Base-by-base conservation (phyloP, 2,888 invertebrate species). In the Masnerella sp. region DNA sequence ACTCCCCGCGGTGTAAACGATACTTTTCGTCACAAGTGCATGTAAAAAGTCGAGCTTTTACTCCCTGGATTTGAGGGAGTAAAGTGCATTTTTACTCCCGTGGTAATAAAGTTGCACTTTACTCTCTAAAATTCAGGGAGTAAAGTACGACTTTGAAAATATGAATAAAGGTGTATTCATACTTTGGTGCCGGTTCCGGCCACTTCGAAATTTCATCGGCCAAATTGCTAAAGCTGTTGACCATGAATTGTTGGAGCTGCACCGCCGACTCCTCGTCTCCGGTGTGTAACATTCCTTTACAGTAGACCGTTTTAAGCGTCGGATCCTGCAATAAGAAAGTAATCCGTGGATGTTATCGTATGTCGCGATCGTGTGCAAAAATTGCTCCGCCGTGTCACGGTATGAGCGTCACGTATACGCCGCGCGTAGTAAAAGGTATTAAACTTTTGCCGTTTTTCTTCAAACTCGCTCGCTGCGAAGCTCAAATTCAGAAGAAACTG, bases 311-410 rank as follows among this genome's bases (percentile, higher is more conserved):
- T 56, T 78, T 81, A 0, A 77, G 65, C 0, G 78, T 69, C 0
- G 84, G 84, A 11, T 84, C 82, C 85, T 85, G 36, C 3, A 38
- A n/a, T n/a, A n/a, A n/a, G n/a, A n/a, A n/a, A n/a, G n/a, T n/a
- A n/a, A n/a, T n/a, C n/a, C n/a, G n/a, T n/a, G n/a, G n/a, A 40
- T 34, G 49, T 36, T 28, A n/a, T 25, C 36, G 47, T 3, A 5
- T 17, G 22, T 38, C 8, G n/a, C n/a, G 40, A 49, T 40, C 17
- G 61, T 40, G 11, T 0, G 7, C 9, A 11, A 18, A 64, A 49
- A 43, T 56, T 12, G 30, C n/a, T n/a, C n/a, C n/a, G n/a, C n/a
- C 5, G 43, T 30, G 11, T 7, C 61, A 17, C 7, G 38, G 54
- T 30, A 65, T 12, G 38, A 38, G 4, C 25, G 47, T 56, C 67